Percentiles rank a stretch among this genome's conserved stretches.
Evolutionary conservation across 2,888 invertebrate genomes (phyloP).

Genomic region (Papilio protenor): DNA sequence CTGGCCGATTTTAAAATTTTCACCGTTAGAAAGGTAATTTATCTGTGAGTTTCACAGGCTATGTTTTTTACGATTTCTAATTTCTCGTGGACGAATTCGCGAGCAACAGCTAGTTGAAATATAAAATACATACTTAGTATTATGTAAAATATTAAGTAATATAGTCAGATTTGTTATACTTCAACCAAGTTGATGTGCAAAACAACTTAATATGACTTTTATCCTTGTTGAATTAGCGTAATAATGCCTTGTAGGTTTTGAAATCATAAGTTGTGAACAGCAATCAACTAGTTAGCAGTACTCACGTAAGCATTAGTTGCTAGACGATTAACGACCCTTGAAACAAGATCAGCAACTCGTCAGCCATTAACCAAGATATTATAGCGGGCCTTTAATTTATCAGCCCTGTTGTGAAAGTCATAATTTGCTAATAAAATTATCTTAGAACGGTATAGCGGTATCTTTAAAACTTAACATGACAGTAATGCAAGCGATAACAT

Average conservation of each 20-base stretch:
- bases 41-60: no score
- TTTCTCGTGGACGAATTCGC: no score
- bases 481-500: background rate
- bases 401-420: background rate
- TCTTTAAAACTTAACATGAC: background rate
- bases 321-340: background rate
- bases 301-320: background rate
- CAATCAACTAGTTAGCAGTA: slow-evolving; percentile 15
- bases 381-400: slow-evolving; percentile 10
- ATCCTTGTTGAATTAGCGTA: slow-evolving; percentile 1
- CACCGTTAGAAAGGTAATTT: no score
- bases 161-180: background rate
- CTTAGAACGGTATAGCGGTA: background rate
- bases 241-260: background rate
- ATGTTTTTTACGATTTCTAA: no score
- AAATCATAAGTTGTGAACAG: slow-evolving; percentile 3
- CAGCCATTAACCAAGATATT: slow-evolving; percentile 8
- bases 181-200: background rate
- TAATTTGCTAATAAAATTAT: background rate
- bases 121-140: no score
- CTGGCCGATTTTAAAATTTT: no score
- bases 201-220: background rate
- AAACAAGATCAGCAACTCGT: background rate
- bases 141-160: background rate
- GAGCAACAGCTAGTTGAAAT: no score